A percentile compares a stretch with the other conserved stretches of the same genome.
These are phyloP conservation scores for Tribolium freemani DNA, from an alignment of 2,888 invertebrate genomes.

Conservation along the genomic window DNA sequence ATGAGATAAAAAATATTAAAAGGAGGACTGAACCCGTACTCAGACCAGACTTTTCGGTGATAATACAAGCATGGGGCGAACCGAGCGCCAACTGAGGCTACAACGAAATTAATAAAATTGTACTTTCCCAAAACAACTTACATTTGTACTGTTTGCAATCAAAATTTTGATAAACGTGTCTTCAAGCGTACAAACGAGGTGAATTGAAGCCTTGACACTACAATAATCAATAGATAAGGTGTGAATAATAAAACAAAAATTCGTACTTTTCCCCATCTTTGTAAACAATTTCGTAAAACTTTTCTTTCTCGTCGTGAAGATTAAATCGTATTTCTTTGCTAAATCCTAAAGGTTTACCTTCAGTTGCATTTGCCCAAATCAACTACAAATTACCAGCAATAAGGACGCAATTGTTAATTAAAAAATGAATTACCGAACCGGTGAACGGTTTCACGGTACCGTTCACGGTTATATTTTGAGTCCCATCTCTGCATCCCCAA, in stretches of 20 bases:
- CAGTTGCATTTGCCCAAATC: slow-evolving; percentile 41
- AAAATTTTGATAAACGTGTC: slow-evolving; percentile 49
- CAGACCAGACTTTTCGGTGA: slow-evolving; percentile 67
- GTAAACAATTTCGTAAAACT: slow-evolving; percentile 38
- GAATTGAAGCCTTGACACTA: slow-evolving; percentile 47
- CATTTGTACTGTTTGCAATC: slow-evolving; percentile 12
- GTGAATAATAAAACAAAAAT: neutral
- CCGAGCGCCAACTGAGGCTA: slow-evolving; percentile 71
- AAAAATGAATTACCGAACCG: slow-evolving; percentile 23
- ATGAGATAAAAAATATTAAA: slow-evolving; percentile 74
- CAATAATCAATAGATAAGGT: slow-evolving; percentile 9
- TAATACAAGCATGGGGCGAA: slow-evolving; percentile 70
- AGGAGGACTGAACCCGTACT: slow-evolving; percentile 77
- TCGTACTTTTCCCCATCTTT: slow-evolving; percentile 11
- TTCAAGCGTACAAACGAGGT: slow-evolving; percentile 47
- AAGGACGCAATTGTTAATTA: neutral
- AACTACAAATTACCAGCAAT: slow-evolving; percentile 48
- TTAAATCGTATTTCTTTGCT: slow-evolving; percentile 49
- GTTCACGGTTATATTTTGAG: slow-evolving; percentile 26
- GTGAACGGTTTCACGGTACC: neutral
- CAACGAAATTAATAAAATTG: slow-evolving; percentile 33
- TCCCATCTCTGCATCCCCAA: slow-evolving; percentile 63
- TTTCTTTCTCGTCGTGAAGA: slow-evolving; percentile 11
- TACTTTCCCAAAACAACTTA: slow-evolving; percentile 16
- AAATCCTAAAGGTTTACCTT: slow-evolving; percentile 48